Percentiles rank a stretch among this genome's conserved stretches.
These are phyloP conservation scores for Spongilla lacustris DNA, from an alignment of 37 sponge, comb jelly and placozoan genomes.

Conservation along the genomic window DNA sequence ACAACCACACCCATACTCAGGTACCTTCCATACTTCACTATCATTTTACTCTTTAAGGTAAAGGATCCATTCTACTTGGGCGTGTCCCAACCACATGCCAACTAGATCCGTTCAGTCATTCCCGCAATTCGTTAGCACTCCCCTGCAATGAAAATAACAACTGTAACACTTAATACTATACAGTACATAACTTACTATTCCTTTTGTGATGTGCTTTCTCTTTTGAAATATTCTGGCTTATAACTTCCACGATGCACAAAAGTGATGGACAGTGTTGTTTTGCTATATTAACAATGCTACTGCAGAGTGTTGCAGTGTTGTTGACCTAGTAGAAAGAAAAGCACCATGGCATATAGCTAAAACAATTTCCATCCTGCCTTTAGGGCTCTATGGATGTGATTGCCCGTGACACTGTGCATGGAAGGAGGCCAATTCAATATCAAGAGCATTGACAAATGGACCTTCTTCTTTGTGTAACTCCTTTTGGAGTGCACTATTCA, in stretches of 20 bases:
- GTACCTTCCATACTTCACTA: no score
- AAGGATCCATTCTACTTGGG: no score
- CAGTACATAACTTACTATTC: no score
- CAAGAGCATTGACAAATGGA: conserved; percentile 25
- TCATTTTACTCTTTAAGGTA: no score
- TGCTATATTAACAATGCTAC: background rate
- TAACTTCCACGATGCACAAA: background rate
- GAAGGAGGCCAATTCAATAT: conserved; percentile 10
- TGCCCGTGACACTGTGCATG: conserved; percentile 31
- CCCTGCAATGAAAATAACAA: no score
- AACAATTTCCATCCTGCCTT: background rate
- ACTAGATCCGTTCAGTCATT: no score
- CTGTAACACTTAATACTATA: no score
- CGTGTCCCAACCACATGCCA: no score
- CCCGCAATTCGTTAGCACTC: no score
- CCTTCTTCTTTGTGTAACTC: conserved; percentile 10
- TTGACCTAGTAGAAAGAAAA: conserved; percentile 12
- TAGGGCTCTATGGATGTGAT: conserved; percentile 41
- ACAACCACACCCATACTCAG: no score
- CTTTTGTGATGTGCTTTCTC: no score
- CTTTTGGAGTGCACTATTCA: background rate
- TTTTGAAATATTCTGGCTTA: background rate
- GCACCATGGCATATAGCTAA: background rate
- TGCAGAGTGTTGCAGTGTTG: background rate
- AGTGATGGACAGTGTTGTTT: background rate